Conservation (phyloP, 2,797 vertebrate species). For the Peromyscus eremicus region DNA sequence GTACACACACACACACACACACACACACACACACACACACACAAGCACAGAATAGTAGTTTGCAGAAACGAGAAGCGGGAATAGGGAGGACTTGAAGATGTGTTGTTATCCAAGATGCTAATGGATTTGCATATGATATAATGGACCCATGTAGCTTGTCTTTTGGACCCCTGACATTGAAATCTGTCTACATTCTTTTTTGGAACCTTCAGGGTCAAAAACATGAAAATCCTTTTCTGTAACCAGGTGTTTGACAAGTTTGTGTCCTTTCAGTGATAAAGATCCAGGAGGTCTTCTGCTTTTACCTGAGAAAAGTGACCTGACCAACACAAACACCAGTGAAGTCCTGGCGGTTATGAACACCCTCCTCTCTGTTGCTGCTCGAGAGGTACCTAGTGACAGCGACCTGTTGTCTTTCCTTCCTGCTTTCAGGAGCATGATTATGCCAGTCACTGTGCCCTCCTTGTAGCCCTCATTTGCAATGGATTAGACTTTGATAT, state of each 20-base stretch:
- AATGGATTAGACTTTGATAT: background rate
- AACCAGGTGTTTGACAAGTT: background rate
- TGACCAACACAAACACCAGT: constrained; percentile 90
- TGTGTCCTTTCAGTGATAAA: constrained; percentile 91
- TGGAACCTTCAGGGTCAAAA: constrained; percentile 21
- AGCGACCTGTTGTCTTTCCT: background rate
- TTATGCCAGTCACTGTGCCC: background rate
- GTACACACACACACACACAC: background rate
- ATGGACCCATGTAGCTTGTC: background rate
- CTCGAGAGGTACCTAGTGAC: constrained; percentile 91
- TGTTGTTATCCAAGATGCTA: background rate
- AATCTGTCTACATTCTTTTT: constrained; percentile 3
- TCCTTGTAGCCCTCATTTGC: background rate
- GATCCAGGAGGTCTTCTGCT: constrained; percentile 96
- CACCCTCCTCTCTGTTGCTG: constrained; percentile 94
- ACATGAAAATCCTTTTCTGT: constrained; percentile 16
- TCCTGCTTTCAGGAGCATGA: background rate
- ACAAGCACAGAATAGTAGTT: background rate
- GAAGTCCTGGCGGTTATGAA: constrained; percentile 95
- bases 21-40: background rate
- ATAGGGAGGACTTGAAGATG: background rate
- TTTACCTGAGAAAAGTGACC: constrained; percentile 94
- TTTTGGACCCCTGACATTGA: background rate
- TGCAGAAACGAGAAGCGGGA: background rate
- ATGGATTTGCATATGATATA: background rate